These are phyloP conservation scores for Seira musarum DNA, from an alignment of 2,888 invertebrate genomes.

Conservation along the genomic window DNA sequence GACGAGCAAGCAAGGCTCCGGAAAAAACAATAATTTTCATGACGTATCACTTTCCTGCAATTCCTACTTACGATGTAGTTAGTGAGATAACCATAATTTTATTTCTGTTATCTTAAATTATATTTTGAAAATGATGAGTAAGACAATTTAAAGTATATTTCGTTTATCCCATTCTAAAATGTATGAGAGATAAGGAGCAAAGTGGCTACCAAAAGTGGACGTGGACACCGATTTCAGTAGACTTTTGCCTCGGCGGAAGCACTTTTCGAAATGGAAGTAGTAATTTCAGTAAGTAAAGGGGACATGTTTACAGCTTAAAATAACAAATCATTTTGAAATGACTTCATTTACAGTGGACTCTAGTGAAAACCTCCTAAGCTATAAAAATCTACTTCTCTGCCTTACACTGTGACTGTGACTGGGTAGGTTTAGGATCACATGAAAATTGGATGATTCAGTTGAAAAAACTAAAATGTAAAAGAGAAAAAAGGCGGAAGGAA, in stretches of 20 bases:
- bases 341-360: conserved; percentile 35
- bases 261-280: too few relatives aligned
- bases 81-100: conserved; percentile 8
- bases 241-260: too few relatives aligned
- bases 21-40: too few relatives aligned
- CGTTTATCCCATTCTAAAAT: conserved; percentile 34
- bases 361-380: too few relatives aligned
- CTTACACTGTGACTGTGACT: too few relatives aligned
- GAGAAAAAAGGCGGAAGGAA: conserved; percentile 16
- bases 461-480: not conserved
- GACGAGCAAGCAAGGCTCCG: not conserved
- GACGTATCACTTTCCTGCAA: conserved; percentile 10
- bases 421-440: too few relatives aligned
- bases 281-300: conserved; percentile 14
- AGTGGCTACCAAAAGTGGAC: too few relatives aligned
- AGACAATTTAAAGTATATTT: conserved; percentile 31
- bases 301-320: conserved; percentile 40
- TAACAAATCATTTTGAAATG: conserved; percentile 48
- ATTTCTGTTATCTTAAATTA: conserved; percentile 41
- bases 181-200: too few relatives aligned
- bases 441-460: conserved; percentile 19
- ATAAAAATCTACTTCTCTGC: too few relatives aligned
- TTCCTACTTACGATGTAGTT: too few relatives aligned
- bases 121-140: conserved; percentile 40
- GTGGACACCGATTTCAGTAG: too few relatives aligned